Evolutionary conservation across 1,140 invertebrate genomes (phyloP).

Genomic region (Trichonephila clavata): DNA sequence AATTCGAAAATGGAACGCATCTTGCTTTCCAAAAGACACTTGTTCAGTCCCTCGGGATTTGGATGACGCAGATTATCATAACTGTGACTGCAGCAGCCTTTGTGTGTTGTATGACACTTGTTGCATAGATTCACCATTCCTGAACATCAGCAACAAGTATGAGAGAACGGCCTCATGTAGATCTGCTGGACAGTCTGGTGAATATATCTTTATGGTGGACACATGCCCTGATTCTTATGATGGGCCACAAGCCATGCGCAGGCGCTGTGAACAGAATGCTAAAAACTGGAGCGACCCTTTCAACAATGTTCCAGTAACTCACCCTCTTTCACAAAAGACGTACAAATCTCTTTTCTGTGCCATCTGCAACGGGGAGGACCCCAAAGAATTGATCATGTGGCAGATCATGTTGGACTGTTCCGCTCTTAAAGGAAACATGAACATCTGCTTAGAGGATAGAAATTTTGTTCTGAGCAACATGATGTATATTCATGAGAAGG

Average conservation of each 20-base stretch:
- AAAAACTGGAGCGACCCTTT: constrained; percentile 70
- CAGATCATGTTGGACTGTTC: constrained; percentile 61
- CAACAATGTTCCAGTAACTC: constrained; percentile 57
- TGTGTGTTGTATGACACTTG: constrained; percentile 64
- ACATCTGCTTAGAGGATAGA: constrained; percentile 49
- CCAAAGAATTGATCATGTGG: constrained; percentile 52
- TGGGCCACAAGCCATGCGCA: constrained; percentile 27
- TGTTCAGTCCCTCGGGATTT: constrained; percentile 51
- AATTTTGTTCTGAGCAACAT: constrained; percentile 68
- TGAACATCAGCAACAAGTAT: constrained; percentile 53
- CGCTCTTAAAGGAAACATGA: not conserved
- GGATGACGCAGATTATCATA: constrained; percentile 43
- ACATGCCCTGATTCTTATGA: constrained; percentile 31
- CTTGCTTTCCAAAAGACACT: constrained; percentile 62
- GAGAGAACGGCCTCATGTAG: constrained; percentile 6
- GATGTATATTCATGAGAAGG: constrained; percentile 63
- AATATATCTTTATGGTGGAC: constrained; percentile 60
- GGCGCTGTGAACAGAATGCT: constrained; percentile 48
- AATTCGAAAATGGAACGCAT: constrained; percentile 52
- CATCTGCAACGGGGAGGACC: constrained; percentile 63
- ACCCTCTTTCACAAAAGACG: constrained; percentile 26
- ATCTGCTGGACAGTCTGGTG: not conserved
- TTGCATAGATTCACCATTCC: constrained; percentile 61
- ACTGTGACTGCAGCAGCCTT: constrained; percentile 67
- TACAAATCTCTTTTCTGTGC: constrained; percentile 70